These are phyloP conservation scores for Tor tambroides DNA, from an alignment of 2,113 vertebrate species.

Conservation along the genomic window DNA sequence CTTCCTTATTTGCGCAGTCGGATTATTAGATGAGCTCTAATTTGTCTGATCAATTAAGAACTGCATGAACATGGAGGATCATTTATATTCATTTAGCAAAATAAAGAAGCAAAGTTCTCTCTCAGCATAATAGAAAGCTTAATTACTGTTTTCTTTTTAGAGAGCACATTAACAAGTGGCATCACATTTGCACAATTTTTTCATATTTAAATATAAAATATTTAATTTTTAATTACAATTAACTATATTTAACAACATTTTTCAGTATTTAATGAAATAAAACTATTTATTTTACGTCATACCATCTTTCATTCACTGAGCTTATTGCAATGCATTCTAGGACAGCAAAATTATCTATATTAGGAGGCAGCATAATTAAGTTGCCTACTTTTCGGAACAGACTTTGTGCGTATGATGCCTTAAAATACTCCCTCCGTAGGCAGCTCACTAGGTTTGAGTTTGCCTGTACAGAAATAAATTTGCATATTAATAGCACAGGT, in stretches of 20 bases:
- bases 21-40: constrained; percentile 17
- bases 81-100: constrained; percentile 25
- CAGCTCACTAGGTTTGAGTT: not conserved
- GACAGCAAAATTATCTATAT: not conserved
- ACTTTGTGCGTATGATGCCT: not conserved
- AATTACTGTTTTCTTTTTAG: not conserved
- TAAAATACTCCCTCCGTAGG: too few relatives aligned
- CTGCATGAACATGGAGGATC: not conserved
- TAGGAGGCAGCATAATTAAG: not conserved
- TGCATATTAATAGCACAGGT: not conserved
- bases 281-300: not conserved
- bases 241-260: not conserved
- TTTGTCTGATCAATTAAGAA: constrained; percentile 30
- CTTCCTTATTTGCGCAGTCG: constrained; percentile 2
- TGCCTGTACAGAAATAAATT: not conserved
- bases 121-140: not conserved
- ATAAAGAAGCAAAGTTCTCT: constrained; percentile 16
- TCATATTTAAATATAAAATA: not conserved
- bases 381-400: not conserved
- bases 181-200: not conserved
- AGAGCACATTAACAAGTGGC: not conserved
- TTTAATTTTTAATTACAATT: not conserved
- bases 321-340: not conserved
- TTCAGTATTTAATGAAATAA: not conserved
- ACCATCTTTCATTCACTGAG: not conserved